Evolutionary conservation across 2,888 invertebrate genomes (phyloP).

Genomic region (Entomobrya multifasciata): DNA sequence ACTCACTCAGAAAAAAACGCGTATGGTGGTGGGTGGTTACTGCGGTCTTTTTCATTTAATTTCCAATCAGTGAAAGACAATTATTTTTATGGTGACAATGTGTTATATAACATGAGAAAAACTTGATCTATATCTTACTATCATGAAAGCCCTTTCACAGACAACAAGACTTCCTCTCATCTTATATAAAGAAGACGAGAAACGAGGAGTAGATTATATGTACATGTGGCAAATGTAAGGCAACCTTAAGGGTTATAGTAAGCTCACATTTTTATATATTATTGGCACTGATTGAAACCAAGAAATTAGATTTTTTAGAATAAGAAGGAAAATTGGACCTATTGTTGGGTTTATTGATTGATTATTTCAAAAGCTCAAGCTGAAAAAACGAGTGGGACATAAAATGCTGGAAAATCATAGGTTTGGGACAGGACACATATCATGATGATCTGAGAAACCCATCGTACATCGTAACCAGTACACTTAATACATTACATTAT

Average conservation of each 20-base stretch:
- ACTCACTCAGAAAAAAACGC: constrained; percentile 19
- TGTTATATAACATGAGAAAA: constrained; percentile 16
- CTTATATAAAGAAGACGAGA: not conserved
- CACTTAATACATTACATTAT: not conserved
- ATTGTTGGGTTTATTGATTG: constrained; percentile 16
- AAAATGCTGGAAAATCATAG: constrained; percentile 13
- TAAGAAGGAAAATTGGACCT: constrained; percentile 17
- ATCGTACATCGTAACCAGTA: not conserved
- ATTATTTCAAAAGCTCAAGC: not conserved
- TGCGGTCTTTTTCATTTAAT: constrained; percentile 37
- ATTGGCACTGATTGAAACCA: constrained; percentile 61
- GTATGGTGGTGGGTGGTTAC: not conserved
- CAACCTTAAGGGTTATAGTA: too few relatives aligned
- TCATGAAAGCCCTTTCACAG: not conserved
- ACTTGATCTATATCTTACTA: constrained; percentile 61
- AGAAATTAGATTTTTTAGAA: not conserved
- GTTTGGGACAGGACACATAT: constrained; percentile 12
- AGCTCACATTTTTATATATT: not conserved
- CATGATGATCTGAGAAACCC: constrained; percentile 6
- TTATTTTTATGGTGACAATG: constrained; percentile 38
- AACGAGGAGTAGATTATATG: too few relatives aligned
- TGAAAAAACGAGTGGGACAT: not conserved
- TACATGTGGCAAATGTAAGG: constrained; percentile 46
- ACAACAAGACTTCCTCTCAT: not conserved
- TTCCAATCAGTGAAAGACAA: constrained; percentile 56